Evolutionary conservation across 2,113 vertebrate species (phyloP).

Genomic region (Macaca fascicularis): T2T-MFA8v1.1 NC_088390.1:77663501-77664000

Average conservation of each 20-base stretch:
- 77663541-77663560: neutral
- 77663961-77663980: neutral
- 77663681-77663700: neutral
- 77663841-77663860: neutral
- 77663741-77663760: neutral
- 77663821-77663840: neutral
- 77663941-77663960: neutral
- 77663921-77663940: neutral
- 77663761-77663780: neutral
- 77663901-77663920: fast-evolving
- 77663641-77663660: neutral
- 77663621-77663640: neutral
- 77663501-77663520: neutral
- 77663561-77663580: neutral
- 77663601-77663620: neutral
- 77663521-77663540: neutral
- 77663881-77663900: neutral
- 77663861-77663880: neutral
- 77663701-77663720: neutral
- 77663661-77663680: neutral
- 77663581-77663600: neutral
- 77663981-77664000: neutral
- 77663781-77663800: neutral
- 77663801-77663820: neutral
- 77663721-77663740: neutral